phyloP scores from a whole-genome alignment of 2,113 vertebrate genomes.

The Rhynchomys soricoides region DNA sequence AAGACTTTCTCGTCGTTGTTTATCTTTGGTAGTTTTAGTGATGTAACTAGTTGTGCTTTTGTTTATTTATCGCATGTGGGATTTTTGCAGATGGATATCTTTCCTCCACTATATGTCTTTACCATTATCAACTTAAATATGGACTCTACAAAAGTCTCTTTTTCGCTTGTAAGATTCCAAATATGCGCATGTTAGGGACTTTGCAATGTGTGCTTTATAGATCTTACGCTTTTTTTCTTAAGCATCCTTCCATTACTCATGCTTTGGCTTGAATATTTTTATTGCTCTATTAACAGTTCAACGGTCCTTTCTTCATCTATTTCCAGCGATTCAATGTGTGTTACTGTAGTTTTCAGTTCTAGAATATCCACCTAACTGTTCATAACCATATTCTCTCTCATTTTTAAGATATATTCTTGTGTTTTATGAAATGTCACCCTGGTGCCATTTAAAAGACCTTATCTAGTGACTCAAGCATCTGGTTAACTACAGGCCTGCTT shows the following conservation, averaged over 20 bases:
- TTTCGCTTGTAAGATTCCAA: constrained; percentile 29
- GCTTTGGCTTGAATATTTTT: background rate
- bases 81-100: background rate
- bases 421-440: constrained; percentile 11
- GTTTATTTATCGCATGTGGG: background rate
- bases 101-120: background rate
- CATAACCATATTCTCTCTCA: background rate
- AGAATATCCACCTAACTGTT: background rate
- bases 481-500: background rate
- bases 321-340: constrained; percentile 17
- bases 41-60: background rate
- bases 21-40: background rate
- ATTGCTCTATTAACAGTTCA: background rate
- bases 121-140: background rate
- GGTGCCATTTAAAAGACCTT: constrained; percentile 10
- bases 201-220: background rate
- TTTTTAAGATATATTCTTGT: background rate
- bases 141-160: background rate
- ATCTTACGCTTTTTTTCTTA: constrained; percentile 9
- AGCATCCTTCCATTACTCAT: background rate
- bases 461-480: background rate
- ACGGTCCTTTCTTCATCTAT: background rate
- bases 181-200: background rate
- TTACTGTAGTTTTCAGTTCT: constrained; percentile 24
- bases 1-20: constrained; percentile 16